Conservation (phyloP, 2,888 invertebrate species). For the Cetonia aurata region DNA sequence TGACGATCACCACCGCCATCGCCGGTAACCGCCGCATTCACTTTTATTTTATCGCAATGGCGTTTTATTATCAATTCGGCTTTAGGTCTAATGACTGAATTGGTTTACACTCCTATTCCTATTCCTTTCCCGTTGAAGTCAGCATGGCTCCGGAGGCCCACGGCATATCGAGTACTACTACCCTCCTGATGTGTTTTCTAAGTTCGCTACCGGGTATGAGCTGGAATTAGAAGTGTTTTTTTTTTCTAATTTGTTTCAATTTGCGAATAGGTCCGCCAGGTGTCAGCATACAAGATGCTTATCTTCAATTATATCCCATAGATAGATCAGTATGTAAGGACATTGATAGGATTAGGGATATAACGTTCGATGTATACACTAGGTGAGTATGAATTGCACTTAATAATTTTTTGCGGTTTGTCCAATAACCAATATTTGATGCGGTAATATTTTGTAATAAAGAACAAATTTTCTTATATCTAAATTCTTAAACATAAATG, state of each 20-base stretch:
- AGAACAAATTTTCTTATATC: no score
- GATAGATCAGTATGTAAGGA: slow-evolving; percentile 71
- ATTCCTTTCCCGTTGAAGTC: slow-evolving; percentile 7
- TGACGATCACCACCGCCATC: background rate
- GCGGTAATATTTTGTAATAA: no score
- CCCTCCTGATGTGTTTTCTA: slow-evolving; percentile 46
- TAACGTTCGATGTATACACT: slow-evolving; percentile 71
- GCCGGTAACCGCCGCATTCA: slow-evolving; percentile 6
- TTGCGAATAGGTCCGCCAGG: slow-evolving; percentile 70
- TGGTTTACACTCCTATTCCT: slow-evolving; percentile 6
- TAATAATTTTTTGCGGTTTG: no score
- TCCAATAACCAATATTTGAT: no score
- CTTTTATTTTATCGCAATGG: slow-evolving; percentile 20
- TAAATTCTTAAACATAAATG: no score
- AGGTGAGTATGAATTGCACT: slow-evolving; percentile 63
- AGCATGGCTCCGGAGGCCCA: slow-evolving; percentile 11
- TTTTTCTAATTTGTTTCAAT: slow-evolving; percentile 6
- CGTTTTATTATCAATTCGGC: slow-evolving; percentile 20
- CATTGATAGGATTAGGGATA: slow-evolving; percentile 68
- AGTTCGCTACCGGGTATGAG: slow-evolving; percentile 48
- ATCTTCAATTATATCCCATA: slow-evolving; percentile 71
- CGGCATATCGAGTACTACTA: slow-evolving; percentile 3
- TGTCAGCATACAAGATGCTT: slow-evolving; percentile 70
- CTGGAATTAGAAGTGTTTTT: background rate
- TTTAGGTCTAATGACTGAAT: background rate